These are phyloP conservation scores for Xerus inauris DNA, from an alignment of 2,113 vertebrate genomes.

Conservation along the genomic window DNA sequence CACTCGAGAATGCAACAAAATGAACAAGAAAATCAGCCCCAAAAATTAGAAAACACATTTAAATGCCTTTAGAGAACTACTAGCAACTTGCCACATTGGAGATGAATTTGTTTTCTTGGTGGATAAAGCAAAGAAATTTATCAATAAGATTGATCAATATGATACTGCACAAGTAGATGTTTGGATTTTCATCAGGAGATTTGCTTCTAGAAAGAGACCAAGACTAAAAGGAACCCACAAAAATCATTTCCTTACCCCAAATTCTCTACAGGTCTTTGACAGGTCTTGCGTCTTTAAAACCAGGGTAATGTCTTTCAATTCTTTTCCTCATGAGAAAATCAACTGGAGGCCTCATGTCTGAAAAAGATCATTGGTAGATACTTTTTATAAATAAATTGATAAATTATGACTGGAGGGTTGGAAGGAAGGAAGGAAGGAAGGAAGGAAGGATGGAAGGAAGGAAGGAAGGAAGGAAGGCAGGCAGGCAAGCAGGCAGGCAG, in stretches of 20 bases:
- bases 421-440: background rate
- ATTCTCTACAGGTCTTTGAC: slow-evolving; percentile 5
- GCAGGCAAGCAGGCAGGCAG: too few species aligned
- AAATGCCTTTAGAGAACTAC: background rate
- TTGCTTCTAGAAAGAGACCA: slow-evolving; percentile 7
- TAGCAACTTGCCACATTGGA: background rate
- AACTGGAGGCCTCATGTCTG: background rate
- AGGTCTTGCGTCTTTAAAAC: background rate
- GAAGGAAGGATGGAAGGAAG: background rate
- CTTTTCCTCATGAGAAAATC: background rate
- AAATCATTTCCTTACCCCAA: slow-evolving; percentile 14
- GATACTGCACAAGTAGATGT: background rate
- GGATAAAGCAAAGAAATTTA: background rate
- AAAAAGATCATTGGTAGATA: slow-evolving; percentile 35
- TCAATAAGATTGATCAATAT: background rate
- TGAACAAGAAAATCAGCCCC: background rate
- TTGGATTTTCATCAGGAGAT: background rate
- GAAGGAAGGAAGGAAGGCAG: background rate
- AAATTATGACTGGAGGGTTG: background rate
- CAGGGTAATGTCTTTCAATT: background rate
- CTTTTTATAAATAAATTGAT: background rate
- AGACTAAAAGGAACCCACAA: slow-evolving; percentile 1
- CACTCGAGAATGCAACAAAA: background rate
- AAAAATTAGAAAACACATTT: background rate
- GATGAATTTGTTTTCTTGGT: background rate